Evolutionary conservation across 37 sponge, comb jelly and placozoan genomes (phyloP).

Genomic region (Beroe ovata): DNA sequence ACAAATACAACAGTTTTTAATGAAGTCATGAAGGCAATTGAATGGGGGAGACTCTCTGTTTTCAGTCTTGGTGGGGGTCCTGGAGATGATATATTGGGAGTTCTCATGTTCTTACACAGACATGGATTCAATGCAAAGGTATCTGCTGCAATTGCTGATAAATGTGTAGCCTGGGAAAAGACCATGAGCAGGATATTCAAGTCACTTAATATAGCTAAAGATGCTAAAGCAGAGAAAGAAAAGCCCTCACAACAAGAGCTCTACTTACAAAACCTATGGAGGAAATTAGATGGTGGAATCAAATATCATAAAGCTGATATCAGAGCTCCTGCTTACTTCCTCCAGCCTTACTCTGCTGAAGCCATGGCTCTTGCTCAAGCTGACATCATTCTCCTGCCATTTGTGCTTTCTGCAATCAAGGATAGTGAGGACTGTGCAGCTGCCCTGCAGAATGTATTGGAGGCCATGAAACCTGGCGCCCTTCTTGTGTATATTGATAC

Average conservation of each 20-base stretch:
- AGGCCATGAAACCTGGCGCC: constrained; percentile 48
- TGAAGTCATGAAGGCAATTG: constrained; percentile 53
- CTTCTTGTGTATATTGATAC: constrained; percentile 23
- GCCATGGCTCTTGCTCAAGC: constrained; percentile 50
- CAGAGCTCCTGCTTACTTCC: constrained; percentile 22
- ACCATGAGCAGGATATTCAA: constrained; percentile 58
- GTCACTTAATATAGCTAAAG: not conserved
- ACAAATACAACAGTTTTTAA: constrained; percentile 44
- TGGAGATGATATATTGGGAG: constrained; percentile 57
- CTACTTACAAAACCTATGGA: constrained; percentile 50
- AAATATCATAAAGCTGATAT: constrained; percentile 57
- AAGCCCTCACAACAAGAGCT: constrained; percentile 32
- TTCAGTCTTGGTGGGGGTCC: constrained; percentile 65
- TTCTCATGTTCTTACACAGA: constrained; percentile 58
- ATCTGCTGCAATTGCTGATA: constrained; percentile 40
- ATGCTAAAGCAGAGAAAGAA: not conserved
- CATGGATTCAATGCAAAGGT: constrained; percentile 56
- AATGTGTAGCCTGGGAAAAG: constrained; percentile 56
- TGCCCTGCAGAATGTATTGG: constrained; percentile 43
- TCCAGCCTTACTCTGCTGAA: constrained; percentile 59
- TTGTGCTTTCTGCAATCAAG: constrained; percentile 11
- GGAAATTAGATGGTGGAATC: constrained; percentile 43
- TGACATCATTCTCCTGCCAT: constrained; percentile 47
- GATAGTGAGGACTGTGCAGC: constrained; percentile 9
- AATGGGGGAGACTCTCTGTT: constrained; percentile 29